phyloP scores from a whole-genome alignment of 2,113 vertebrate genomes.

The Hippolais icterina region DNA sequence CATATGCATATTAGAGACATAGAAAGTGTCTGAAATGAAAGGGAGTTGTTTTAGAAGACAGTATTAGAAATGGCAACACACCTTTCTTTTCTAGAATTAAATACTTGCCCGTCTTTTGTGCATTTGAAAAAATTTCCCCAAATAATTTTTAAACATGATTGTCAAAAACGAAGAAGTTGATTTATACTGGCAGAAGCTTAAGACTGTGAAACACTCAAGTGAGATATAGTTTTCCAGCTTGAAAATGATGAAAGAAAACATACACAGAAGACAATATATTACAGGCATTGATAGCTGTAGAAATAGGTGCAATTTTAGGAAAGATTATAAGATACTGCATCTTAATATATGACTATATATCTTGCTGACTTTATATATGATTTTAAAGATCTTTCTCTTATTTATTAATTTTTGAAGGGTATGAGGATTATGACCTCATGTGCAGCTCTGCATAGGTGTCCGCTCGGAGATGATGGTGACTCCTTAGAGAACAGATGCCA shows the following conservation, averaged over 20 bases:
- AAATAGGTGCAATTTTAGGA: not conserved
- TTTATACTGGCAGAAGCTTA: not conserved
- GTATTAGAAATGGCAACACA: not conserved
- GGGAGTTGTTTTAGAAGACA: rapidly evolving
- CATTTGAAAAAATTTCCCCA: not conserved
- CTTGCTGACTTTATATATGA: not conserved
- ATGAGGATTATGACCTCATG: slow-evolving; percentile 63
- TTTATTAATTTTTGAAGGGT: slow-evolving; percentile 69
- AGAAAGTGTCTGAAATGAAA: not conserved
- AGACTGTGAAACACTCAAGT: not conserved
- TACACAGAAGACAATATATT: not conserved
- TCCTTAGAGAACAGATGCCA: slow-evolving; percentile 50
- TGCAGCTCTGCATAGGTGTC: slow-evolving; percentile 36
- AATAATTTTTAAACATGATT: not conserved
- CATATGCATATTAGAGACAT: not conserved
- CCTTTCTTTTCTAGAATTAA: not conserved
- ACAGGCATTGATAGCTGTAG: not conserved
- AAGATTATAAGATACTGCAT: not conserved
- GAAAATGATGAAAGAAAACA: not conserved
- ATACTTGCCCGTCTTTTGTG: not conserved
- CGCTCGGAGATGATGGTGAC: slow-evolving; percentile 23
- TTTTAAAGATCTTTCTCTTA: not conserved
- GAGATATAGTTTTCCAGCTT: not conserved
- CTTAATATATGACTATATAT: not conserved
- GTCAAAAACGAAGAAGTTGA: not conserved